phyloP scores from a whole-genome alignment of 2,888 invertebrate genomes.

The Erannis defoliaria region DNA sequence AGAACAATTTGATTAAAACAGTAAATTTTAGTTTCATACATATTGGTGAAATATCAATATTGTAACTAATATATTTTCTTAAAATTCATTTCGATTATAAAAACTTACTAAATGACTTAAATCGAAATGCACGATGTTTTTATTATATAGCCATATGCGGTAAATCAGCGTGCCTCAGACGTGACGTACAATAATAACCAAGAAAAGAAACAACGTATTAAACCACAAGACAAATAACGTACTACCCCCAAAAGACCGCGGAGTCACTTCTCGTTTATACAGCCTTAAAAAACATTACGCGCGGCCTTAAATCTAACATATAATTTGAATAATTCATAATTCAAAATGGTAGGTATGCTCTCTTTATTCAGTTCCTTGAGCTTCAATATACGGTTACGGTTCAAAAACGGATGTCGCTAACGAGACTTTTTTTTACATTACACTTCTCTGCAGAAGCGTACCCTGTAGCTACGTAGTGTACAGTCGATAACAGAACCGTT shows the following conservation, averaged over 20 bases:
- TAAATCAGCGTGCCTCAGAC: conserved; percentile 17
- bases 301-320: conserved; percentile 46
- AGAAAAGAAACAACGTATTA: conserved; percentile 30
- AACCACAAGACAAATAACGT: conserved; percentile 34
- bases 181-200: conserved; percentile 30
- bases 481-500: conserved; percentile 26
- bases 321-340: conserved; percentile 51
- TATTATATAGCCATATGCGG: conserved; percentile 1
- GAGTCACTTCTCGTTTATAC: conserved; percentile 32
- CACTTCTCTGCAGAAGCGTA: conserved; percentile 23
- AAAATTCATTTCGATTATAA: too few species aligned
- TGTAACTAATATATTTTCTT: too few species aligned
- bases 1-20: too few species aligned
- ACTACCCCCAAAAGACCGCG: conserved; percentile 32
- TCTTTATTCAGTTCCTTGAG: conserved; percentile 34
- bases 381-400: conserved; percentile 32
- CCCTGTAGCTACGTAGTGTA: conserved; percentile 1
- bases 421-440: conserved; percentile 38
- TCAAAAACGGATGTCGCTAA: conserved; percentile 43
- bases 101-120: too few species aligned
- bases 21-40: too few species aligned
- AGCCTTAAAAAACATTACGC: conserved; percentile 39
- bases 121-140: too few species aligned
- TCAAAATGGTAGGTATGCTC: conserved; percentile 32
- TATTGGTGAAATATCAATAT: too few species aligned